Base-by-base conservation (phyloP, 2,113 vertebrate genomes). In the Chrysemys picta region DNA sequence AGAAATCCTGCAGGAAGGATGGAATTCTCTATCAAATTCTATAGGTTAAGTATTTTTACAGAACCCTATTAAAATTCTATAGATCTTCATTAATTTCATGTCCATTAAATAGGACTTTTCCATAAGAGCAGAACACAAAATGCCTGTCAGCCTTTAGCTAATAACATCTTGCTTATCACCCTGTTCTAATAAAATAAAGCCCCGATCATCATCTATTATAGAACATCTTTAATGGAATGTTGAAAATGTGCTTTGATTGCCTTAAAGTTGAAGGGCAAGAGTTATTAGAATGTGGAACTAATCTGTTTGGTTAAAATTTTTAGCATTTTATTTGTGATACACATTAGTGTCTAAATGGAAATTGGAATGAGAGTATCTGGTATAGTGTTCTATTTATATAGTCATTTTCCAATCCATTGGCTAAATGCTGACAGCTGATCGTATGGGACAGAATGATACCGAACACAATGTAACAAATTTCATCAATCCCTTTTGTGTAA, bases 41-140 rank as follows among this genome's bases (percentile, higher is more conserved):
- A 84, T 81, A 83, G 79, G 87, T 94, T 87, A 79, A 12, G 45
- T 45, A 91, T 88, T 95, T 97, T 59, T 59, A 59, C 27, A 59
- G 57, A 59, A 29, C 57, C 90, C 82, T 89, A 84, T 91, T 91
- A 93, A 90, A 87, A 85, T 49, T 85, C n/a, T 22, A 17, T n/a
- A 21, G 17, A 69, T 89, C 84, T 90, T 25, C 65, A 91, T 95
- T 94, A 92, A 96, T 91, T 96, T 94, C 82, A 91, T 96, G 54
- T 82, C 84, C 65, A 65, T 84, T 89, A 72, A 93, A 81, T 11
- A 91, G 47, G n/a, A 82, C 49, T 52, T 82, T 95, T 94, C 69
- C 82, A 87, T 52, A 82, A 85, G 57, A 59, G 11, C n/a, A 38
- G 17, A 72, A 38, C 24, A 22, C 12, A 62, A 21, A 45, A 87